phyloP scores from a whole-genome alignment of 1,140 invertebrate species.

The Saccostrea glomerata region DNA sequence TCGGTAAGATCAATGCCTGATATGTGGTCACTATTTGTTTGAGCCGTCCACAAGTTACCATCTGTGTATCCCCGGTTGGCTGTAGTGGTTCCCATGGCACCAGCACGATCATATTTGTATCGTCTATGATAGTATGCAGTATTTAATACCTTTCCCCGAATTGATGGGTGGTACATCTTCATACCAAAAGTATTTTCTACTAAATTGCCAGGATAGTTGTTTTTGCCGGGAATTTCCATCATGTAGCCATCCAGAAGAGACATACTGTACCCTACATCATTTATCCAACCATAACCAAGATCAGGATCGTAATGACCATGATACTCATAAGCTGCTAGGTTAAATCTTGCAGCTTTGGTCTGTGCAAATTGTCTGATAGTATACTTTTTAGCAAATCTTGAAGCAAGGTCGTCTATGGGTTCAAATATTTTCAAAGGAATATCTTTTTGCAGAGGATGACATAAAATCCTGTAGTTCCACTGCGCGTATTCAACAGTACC shows the following conservation, averaged over 20 bases:
- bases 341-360: conserved; percentile 57
- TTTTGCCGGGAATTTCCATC: conserved; percentile 71
- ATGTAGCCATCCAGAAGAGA: conserved; percentile 67
- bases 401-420: conserved; percentile 65
- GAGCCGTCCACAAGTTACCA: conserved; percentile 57
- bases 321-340: conserved; percentile 45
- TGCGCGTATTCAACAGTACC: conserved; percentile 63
- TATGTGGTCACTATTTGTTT: conserved; percentile 53
- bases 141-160: conserved; percentile 5
- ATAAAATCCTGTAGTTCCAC: conserved; percentile 74
- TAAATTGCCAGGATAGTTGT: conserved; percentile 68
- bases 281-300: conserved; percentile 48
- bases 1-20: conserved; percentile 48
- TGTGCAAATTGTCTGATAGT: conserved; percentile 47
- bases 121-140: conserved; percentile 52
- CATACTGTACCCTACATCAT: conserved; percentile 44
- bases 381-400: conserved; percentile 53
- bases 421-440: conserved; percentile 57
- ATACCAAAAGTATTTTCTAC: conserved; percentile 63
- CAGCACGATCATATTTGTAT: conserved; percentile 2
- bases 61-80: conserved; percentile 51
- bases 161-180: not conserved
- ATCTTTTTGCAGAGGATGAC: conserved; percentile 67
- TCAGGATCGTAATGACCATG: too few relatives aligned
- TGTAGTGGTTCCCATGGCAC: conserved; percentile 42